Base-by-base conservation (phyloP, 2,888 invertebrate genomes). In the Ctenicera cuprea region DNA sequence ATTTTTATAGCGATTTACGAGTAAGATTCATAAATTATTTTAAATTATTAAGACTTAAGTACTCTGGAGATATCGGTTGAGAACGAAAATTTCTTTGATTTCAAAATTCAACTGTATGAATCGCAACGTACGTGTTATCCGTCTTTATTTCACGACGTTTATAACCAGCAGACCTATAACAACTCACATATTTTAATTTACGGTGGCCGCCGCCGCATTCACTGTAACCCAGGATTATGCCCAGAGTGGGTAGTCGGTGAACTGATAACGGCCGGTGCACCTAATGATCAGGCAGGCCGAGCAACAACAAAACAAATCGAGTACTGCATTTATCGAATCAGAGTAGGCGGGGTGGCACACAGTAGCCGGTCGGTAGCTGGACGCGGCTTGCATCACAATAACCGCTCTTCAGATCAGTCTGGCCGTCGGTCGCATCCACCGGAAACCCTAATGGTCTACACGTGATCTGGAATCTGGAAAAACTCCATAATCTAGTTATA, bases 371-470 rank as follows among this genome's bases (percentile, higher is more conserved):
- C 79, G 79, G 80, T 80, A 81, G 80, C 78, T 41, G 83, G 83
- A 84, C 85, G 85, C 83, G 85, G 79, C 80, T 80, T 79, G 86
- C 84, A 85, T 85, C 84, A 83, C 83, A 85, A 85, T 83, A 80
- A 81, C 80, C 76, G 77, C 74, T 78, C 77, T 75, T 73, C 75
- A 74, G 75, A 75, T 79, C 77, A 72, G 74, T 73, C 75, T 75
- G 71, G 79, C 76, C 75, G 68, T 75, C 71, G 74, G 68, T 75
- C 71, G 74, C 62, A 79, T 78, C 82, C 82, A 85, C 85, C 85
- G 85, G 86, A 86, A 86, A 82, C 85, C 85, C 84, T 86, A 86
- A 86, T 86, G 86, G 86, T 81, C 82, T 84, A 85, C 86, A 86
- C 86, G 86, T 86, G 86, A 86, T 85, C 84, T 84, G 85, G 85